Evolutionary conservation across 2,113 vertebrate species (phyloP).

Genomic region (Buteo buteo): DNA sequence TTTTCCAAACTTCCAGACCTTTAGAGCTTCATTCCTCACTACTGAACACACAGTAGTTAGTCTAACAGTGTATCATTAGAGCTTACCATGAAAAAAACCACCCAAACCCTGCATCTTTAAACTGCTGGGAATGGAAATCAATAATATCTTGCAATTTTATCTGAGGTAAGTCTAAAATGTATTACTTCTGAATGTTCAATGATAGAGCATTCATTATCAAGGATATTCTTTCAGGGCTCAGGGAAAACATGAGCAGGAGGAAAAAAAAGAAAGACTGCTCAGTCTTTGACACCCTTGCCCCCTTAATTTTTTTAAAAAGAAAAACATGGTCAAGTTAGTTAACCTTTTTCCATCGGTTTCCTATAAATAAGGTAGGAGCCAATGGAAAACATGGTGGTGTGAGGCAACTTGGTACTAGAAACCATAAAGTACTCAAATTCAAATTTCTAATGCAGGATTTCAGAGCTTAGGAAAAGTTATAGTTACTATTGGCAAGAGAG

Average conservation of each 20-base stretch:
- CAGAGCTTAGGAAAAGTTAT: background rate
- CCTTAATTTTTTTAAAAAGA: background rate
- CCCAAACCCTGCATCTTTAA: background rate
- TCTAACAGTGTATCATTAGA: background rate
- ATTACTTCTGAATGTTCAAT: background rate
- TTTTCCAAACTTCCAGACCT: slow-evolving; percentile 54
- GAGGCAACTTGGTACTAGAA: background rate
- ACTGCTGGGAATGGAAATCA: background rate
- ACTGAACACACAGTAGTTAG: slow-evolving; percentile 25
- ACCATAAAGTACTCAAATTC: background rate
- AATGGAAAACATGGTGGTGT: background rate
- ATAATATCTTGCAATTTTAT: background rate
- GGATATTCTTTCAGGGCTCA: background rate
- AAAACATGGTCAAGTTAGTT: background rate
- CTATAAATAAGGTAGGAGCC: background rate
- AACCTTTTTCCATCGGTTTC: background rate
- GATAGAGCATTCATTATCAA: background rate
- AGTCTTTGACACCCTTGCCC: background rate
- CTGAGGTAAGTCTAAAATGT: background rate
- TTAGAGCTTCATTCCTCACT: slow-evolving; percentile 46
- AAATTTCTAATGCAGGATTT: background rate
- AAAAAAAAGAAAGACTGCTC: background rate
- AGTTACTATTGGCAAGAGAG: background rate
- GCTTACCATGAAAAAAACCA: background rate
- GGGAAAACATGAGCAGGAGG: background rate